Base-by-base conservation (phyloP, 64 coral and sea anemone species). In the Actinia equina region DNA sequence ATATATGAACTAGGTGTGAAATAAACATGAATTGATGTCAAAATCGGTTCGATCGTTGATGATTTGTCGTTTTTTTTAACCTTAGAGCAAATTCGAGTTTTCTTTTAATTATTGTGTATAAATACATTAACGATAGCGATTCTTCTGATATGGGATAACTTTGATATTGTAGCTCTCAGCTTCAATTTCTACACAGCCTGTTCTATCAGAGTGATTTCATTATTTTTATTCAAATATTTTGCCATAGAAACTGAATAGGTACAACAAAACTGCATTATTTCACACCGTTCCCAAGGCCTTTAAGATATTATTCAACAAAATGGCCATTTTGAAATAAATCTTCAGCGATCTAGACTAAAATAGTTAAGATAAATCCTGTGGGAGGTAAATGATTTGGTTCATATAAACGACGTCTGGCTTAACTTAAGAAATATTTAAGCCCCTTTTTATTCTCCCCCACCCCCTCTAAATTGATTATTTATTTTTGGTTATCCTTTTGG, bases 81-180 rank as follows among this genome's bases (percentile, higher is more conserved):
- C n/a, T n/a, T n/a, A n/a, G n/a, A n/a, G 62, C 19, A 65, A n/a
- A n/a, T 65, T 65, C 0, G n/a, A 65, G 62, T 20, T 65, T 65
- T 65, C 54, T 56, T 56, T 56, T 15, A 3, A 65, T 5, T 65
- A n/a, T n/a, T n/a, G 19, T 65, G 62, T 65, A 65, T 7, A 65
- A 65, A 65, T 65, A n/a, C 62, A n/a, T 65, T 65, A 65, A 23
- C 62, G 62, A 74, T 74, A 74, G 22, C 41, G 69, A 74, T 74
- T 23, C 25, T 74, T 26, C 41, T 25, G 41, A 41, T 22, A 1
- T 25, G 69, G 0, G 41, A 41, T 49, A 49, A 71, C 4, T 71
- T 30, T 16, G 69, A 74, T 74, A 74, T 74, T 74, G 69, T 41
- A n/a, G 62, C 62, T n/a, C 62, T 65, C 14, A 1, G 61, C 62